Evolutionary conservation across 2,888 invertebrate genomes (phyloP), one percentile per base, ranked within the genome.

Genomic region (Drosophila neoperkinsi): DNA sequence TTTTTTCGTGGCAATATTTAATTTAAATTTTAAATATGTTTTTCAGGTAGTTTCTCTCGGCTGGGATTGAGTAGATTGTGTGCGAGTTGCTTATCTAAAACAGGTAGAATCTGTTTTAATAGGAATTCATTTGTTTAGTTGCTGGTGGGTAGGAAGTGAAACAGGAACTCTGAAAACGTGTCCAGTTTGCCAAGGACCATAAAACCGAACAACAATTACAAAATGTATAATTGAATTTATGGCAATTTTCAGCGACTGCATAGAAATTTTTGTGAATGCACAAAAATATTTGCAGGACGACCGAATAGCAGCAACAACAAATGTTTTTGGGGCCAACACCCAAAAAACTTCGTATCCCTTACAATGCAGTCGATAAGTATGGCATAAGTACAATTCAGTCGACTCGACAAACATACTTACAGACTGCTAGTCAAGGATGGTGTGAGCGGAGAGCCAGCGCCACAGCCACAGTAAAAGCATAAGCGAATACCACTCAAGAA

Each of bases 351-450:
- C 30, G 69, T 53, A 69, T 69, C 68, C 69, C 76, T 76, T 83
- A 87, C 86, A 87, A 89, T 87, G 89, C 87, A 87, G 87, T 89
- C 86, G 86, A 87, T 87, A 87, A 87, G 87, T 88, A 84, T 79
- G 75, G 84, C 85, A 85, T 83, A 88, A 88, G 86, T 88, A 85
- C 88, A 76, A 86, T 84, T 82, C 80, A 77, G 82, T 76, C 74
- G 65, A 72, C 71, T 71, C 78, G 66, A 68, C 82, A 82, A 71
- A 79, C 71, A 84, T 70, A 78, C 70, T 65, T 60, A 82, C 71
- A 31, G 49, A 25, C 38, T 21, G 9, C 21, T 55, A 28, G 46
- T 21, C 30, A 13, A 11, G 62, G 52, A 65, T 31, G 25, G 70
- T 49, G 51, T 63, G 36, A 6, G 28, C 5, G 4, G 25, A 49